A percentile compares a stretch with the other conserved stretches of the same genome.
These are phyloP conservation scores for Australoheros facetus DNA, from an alignment of 2,797 vertebrate species.

Conservation along the genomic window DNA sequence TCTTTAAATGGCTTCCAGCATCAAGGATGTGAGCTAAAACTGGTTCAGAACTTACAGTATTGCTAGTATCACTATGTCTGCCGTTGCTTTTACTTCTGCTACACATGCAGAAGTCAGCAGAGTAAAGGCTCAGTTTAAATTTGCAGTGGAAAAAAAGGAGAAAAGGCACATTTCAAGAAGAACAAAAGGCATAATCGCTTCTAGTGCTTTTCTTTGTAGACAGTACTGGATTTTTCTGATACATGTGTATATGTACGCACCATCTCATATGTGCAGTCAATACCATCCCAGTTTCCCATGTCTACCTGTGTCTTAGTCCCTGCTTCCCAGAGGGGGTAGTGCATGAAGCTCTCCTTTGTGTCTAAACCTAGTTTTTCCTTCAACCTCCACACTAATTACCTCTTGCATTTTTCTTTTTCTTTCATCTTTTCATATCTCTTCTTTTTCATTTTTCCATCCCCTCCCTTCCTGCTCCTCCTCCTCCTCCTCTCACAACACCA, in stretches of 20 bases:
- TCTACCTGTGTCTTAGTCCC: slow-evolving; percentile 53
- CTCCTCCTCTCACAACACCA: slow-evolving; percentile 36
- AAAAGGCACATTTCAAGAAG: neutral
- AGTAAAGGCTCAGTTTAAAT: slow-evolving; percentile 1
- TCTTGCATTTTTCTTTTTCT: slow-evolving; percentile 60
- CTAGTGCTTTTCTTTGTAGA: slow-evolving; percentile 20
- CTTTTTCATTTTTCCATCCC: slow-evolving; percentile 75
- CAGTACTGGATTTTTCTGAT: slow-evolving; percentile 24
- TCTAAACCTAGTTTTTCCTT: slow-evolving; percentile 78
- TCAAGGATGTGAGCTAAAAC: slow-evolving; percentile 13
- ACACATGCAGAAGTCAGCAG: neutral
- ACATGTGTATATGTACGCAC: slow-evolving; percentile 40
- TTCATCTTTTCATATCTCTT: slow-evolving; percentile 55
- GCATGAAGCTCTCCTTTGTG: slow-evolving; percentile 72
- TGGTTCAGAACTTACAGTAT: neutral
- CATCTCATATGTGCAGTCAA: slow-evolving; percentile 54
- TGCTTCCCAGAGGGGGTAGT: slow-evolving; percentile 55
- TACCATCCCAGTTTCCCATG: slow-evolving; percentile 50
- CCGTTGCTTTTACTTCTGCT: neutral
- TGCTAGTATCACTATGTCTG: slow-evolving; percentile 9
- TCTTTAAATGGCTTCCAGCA: slow-evolving; percentile 25
- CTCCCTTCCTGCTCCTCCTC: slow-evolving; percentile 63
- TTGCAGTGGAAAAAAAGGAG: neutral
- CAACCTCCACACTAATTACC: slow-evolving; percentile 81
- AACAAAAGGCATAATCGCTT: neutral